These are phyloP conservation scores for Thunnus maccoyii DNA, from an alignment of 2,113 vertebrate genomes.

Conservation along the genomic window DNA sequence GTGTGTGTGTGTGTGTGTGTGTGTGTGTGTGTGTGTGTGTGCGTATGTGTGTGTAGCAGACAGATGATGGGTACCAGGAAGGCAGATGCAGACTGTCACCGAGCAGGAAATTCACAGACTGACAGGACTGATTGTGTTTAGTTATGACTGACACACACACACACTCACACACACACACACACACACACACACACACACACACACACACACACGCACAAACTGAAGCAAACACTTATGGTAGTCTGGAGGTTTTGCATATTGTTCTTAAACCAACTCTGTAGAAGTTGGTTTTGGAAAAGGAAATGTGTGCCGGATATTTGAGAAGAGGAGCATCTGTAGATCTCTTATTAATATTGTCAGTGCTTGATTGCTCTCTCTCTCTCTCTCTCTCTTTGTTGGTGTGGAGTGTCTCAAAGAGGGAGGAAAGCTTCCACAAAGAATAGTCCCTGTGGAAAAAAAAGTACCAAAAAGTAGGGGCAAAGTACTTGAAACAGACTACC, in stretches of 20 bases:
- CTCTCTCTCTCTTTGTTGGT: conserved; percentile 5
- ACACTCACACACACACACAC: conserved; percentile 53
- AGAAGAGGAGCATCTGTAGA: conserved; percentile 75
- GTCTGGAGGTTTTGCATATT: conserved; percentile 73
- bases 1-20: not conserved
- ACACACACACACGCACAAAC: conserved; percentile 40
- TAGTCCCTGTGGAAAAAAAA: conserved; percentile 8
- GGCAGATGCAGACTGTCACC: conserved; percentile 84
- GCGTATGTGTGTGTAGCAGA: conserved; percentile 51
- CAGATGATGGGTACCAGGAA: conserved; percentile 70
- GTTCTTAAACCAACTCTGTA: conserved; percentile 76
- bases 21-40: conserved; percentile 15
- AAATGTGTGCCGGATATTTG: conserved; percentile 82
- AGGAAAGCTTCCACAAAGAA: not conserved
- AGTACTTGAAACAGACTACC: not conserved
- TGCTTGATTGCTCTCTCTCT: conserved; percentile 26
- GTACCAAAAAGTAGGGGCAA: not conserved
- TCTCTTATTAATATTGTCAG: conserved; percentile 38
- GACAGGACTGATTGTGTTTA: conserved; percentile 79
- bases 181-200: conserved; percentile 47
- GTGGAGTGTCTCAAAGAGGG: not conserved
- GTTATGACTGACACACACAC: conserved; percentile 64
- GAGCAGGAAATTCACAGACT: conserved; percentile 79
- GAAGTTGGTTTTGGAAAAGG: conserved; percentile 75
- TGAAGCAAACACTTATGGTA: conserved; percentile 53